Conservation (phyloP, 2,888 invertebrate genomes). For the Terebella lapidaria region DNA sequence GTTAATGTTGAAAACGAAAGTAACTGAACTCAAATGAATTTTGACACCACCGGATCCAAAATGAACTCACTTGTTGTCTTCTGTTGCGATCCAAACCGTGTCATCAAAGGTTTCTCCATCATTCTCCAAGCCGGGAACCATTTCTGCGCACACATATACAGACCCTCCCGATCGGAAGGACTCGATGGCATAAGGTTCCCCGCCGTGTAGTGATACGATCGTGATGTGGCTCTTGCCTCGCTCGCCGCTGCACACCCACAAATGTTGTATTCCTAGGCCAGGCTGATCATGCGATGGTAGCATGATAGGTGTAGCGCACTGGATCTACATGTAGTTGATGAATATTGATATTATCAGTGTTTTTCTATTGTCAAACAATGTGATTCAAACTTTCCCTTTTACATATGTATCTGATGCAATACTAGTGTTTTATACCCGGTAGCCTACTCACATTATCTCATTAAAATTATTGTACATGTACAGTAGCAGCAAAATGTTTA, state of each 20-base stretch:
- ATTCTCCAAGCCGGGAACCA: slow-evolving; percentile 33
- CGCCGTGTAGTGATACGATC: slow-evolving; percentile 53
- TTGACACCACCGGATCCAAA: too few relatives aligned
- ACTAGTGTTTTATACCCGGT: too few relatives aligned
- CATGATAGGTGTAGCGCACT: slow-evolving; percentile 44
- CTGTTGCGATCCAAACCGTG: slow-evolving; percentile 84
- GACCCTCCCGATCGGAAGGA: slow-evolving; percentile 39
- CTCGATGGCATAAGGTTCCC: slow-evolving; percentile 41
- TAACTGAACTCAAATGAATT: too few relatives aligned
- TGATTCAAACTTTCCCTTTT: too few relatives aligned
- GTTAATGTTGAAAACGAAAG: too few relatives aligned
- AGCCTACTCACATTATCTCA: too few relatives aligned
- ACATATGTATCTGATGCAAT: too few relatives aligned
- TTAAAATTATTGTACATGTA: too few relatives aligned
- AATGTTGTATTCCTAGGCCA: slow-evolving; percentile 66
- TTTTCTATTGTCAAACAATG: too few relatives aligned
- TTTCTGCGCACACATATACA: slow-evolving; percentile 31
- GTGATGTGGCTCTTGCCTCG: slow-evolving; percentile 56
- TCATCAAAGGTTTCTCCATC: slow-evolving; percentile 31
- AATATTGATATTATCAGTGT: too few relatives aligned
- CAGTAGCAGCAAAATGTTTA: too few relatives aligned
- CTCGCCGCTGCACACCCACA: slow-evolving; percentile 86
- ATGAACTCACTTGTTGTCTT: slow-evolving; percentile 19
- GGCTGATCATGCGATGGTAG: slow-evolving; percentile 55
- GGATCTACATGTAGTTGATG: slow-evolving; percentile 35